These are phyloP conservation scores for Leucopsar rothschildi DNA, from an alignment of 2,113 vertebrate genomes.

Conservation along the genomic window DNA sequence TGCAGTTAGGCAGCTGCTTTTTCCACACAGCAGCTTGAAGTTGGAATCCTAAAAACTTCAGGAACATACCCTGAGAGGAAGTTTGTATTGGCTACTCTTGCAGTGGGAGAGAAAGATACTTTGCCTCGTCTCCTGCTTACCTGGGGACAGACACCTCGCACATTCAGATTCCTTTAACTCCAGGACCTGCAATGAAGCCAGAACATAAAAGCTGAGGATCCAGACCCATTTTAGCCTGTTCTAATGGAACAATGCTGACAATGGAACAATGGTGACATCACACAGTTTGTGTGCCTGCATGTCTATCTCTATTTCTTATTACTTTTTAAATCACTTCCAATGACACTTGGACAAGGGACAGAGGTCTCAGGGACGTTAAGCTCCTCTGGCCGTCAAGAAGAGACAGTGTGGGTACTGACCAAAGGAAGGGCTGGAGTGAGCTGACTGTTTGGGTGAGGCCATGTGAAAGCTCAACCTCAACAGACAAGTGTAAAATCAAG, in stretches of 20 bases:
- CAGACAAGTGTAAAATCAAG: not conserved
- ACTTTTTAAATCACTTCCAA: not conserved
- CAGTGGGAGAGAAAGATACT: not conserved
- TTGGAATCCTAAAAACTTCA: not conserved
- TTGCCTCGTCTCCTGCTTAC: not conserved
- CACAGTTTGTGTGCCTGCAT: rapidly evolving
- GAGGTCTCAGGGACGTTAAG: not conserved
- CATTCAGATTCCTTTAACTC: not conserved
- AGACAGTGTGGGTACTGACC: not conserved
- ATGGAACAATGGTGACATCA: not conserved
- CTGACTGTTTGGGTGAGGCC: not conserved
- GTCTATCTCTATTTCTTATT: not conserved
- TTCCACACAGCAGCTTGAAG: not conserved
- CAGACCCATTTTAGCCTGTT: not conserved
- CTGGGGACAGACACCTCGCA: not conserved
- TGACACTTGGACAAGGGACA: not conserved
- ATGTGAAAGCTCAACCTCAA: not conserved
- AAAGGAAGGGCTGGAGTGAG: not conserved
- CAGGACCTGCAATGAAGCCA: not conserved
- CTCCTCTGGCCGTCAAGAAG: not conserved
- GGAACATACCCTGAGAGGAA: not conserved
- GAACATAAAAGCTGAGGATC: not conserved
- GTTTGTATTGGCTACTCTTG: not conserved
- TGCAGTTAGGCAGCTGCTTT: not conserved
- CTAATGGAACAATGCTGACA: not conserved